These are phyloP conservation scores for Hydractinia symbiolongicarpus DNA, from an alignment of 30 jellyfish, hydroid and myxozoan species.

Conservation along the genomic window DNA sequence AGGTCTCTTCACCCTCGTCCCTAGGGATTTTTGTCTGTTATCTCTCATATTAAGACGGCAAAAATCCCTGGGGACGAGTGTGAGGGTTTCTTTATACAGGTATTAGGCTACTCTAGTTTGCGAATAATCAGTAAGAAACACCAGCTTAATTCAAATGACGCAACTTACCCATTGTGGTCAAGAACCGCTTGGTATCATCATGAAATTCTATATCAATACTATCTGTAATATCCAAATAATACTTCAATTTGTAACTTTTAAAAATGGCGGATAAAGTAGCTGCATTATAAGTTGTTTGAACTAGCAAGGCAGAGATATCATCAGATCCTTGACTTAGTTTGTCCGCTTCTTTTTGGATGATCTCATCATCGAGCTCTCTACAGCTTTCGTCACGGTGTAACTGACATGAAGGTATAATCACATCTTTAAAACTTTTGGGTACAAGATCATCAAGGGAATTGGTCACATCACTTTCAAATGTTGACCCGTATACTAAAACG, in stretches of 20 bases:
- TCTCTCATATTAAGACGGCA: too few relatives aligned
- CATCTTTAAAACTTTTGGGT: slow-evolving; percentile 27
- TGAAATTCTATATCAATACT: slow-evolving; percentile 67
- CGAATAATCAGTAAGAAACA: too few relatives aligned
- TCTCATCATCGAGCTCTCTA: slow-evolving; percentile 30
- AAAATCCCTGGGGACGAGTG: too few relatives aligned
- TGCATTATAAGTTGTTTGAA: slow-evolving; percentile 27
- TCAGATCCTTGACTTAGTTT: slow-evolving; percentile 37
- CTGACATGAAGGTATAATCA: slow-evolving; percentile 30
- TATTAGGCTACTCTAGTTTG: too few relatives aligned
- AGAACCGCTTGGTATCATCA: slow-evolving; percentile 41
- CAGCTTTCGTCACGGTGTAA: slow-evolving; percentile 40
- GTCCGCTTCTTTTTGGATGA: slow-evolving; percentile 28
- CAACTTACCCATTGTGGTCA: slow-evolving; percentile 39
- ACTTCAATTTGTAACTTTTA: slow-evolving; percentile 39
- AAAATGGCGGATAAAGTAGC: slow-evolving; percentile 38
- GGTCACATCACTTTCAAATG: slow-evolving; percentile 44
- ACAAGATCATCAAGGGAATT: slow-evolving; percentile 33
- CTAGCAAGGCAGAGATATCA: slow-evolving; percentile 30
- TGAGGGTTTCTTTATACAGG: too few relatives aligned
- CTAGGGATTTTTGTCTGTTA: too few relatives aligned
- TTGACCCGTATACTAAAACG: slow-evolving; percentile 31
- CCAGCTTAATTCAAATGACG: too few relatives aligned
- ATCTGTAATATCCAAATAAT: slow-evolving; percentile 43
- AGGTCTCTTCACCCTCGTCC: too few relatives aligned